Evolutionary conservation across 2,113 vertebrate genomes (phyloP), one percentile per base, ranked within the genome.

Genomic region (Engystomops pustulosus): DNA sequence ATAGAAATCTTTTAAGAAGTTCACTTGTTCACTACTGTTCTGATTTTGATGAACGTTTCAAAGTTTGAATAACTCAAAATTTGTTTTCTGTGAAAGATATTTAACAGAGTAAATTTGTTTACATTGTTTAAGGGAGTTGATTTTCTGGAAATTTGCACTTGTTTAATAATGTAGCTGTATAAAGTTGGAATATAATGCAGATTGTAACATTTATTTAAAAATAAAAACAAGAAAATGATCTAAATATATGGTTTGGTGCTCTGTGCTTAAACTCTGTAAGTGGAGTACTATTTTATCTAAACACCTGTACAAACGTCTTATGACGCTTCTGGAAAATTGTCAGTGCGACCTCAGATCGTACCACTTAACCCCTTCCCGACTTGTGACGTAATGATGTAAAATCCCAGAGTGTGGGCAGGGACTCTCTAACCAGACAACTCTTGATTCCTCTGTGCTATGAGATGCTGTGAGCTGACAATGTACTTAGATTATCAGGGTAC

Each of bases 91-190:
- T 91, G 88, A 86, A 87, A 90, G 77, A 71, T 82, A 88, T 89
- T 92, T 92, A 92, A 91, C 88, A 89, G 87, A 87, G 85, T 71
- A 55, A 67, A 88, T 92, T 89, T 91, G 87, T 93, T 92, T 86
- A 90, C 87, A 92, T 87, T 86, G 83, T 84, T 86, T 49, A 84
- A 49, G 74, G 53, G 80, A 87, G 85, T 86, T 91, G 88, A 88
- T 89, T 93, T 91, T 87, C 87, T 89, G 87, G 90, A 88, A 86
- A 88, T 89, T 89, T 93, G 87, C 85, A 91, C 60, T 89, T 94
- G 91, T 89, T 93, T 91, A 90, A 89, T 82, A 89, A 72, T 90
- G 72, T 90, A 91, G 88, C 79, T 86, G 86, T 93, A 94, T 88
- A 92, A 76, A 84, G 81, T 86, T 86, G 83, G 75, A 84, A 88